phyloP scores from a whole-genome alignment of 2,797 vertebrate species.

The Gymnocypris eckloni region DNA sequence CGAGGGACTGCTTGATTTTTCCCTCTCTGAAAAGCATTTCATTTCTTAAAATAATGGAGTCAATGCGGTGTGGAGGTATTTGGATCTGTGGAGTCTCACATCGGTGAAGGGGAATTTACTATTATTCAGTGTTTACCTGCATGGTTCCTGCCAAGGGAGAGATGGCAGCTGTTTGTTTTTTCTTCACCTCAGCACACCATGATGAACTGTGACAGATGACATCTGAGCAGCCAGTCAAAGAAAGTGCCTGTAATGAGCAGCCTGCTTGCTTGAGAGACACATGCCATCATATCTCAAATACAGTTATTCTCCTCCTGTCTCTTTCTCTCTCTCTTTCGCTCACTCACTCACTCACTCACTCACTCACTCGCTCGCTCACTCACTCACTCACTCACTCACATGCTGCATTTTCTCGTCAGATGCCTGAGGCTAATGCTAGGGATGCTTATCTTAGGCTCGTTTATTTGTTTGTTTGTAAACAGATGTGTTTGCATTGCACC shows the following conservation, averaged over 20 bases:
- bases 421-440: conserved; percentile 62
- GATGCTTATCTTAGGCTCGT: conserved; percentile 62
- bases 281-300: conserved; percentile 77
- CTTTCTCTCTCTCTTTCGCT: conserved; percentile 25
- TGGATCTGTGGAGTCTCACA: conserved; percentile 38
- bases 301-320: conserved; percentile 69
- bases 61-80: conserved; percentile 43
- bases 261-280: conserved; percentile 77
- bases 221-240: conserved; percentile 78
- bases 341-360: background rate
- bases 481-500: conserved; percentile 15
- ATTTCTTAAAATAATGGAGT: conserved; percentile 42
- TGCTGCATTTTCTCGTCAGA: conserved; percentile 18
- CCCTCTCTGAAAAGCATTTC: conserved; percentile 35
- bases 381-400: background rate
- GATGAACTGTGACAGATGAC: conserved; percentile 80
- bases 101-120: conserved; percentile 48
- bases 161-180: conserved; percentile 75
- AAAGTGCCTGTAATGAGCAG: conserved; percentile 77
- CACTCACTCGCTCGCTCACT: background rate
- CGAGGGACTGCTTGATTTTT: conserved; percentile 26
- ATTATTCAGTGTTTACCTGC: conserved; percentile 67
- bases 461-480: conserved; percentile 62
- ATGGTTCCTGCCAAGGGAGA: conserved; percentile 66
- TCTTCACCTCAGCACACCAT: conserved; percentile 69